Evolutionary conservation across 2,888 invertebrate genomes (phyloP).

Genomic region (Troides helena): DNA sequence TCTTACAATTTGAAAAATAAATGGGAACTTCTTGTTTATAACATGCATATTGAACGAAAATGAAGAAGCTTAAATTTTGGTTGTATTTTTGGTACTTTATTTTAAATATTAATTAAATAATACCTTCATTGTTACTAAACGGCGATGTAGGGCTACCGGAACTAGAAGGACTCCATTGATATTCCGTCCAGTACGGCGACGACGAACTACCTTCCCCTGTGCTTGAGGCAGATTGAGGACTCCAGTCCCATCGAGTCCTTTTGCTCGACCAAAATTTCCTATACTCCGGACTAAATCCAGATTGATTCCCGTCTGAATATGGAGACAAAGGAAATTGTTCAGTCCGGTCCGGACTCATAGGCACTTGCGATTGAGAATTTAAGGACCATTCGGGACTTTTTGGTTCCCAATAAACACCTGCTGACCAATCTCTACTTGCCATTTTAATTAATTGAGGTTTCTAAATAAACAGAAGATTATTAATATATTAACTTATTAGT

Average conservation of each 20-base stretch:
- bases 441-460: conserved; percentile 61
- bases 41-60: too few species aligned
- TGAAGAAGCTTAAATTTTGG: too few species aligned
- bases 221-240: conserved; percentile 67
- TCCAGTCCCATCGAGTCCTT: conserved; percentile 63
- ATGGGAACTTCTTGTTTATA: too few species aligned
- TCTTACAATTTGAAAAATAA: too few species aligned
- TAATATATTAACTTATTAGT: not conserved
- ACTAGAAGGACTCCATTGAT: conserved; percentile 80
- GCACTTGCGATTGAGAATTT: conserved; percentile 46
- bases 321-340: conserved; percentile 60
- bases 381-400: conserved; percentile 67
- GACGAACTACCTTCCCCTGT: conserved; percentile 58
- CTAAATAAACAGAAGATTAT: conserved; percentile 40
- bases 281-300: conserved; percentile 66
- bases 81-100: not conserved
- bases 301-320: conserved; percentile 62
- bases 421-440: conserved; percentile 69
- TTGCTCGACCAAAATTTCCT: conserved; percentile 45
- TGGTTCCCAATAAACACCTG: conserved; percentile 70
- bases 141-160: conserved; percentile 75
- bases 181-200: conserved; percentile 65
- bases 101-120: conserved; percentile 7
- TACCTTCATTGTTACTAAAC: conserved; percentile 63
- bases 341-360: conserved; percentile 55